Conservation (phyloP, 2,888 invertebrate genomes). For the Cerastis rubricosa region DNA sequence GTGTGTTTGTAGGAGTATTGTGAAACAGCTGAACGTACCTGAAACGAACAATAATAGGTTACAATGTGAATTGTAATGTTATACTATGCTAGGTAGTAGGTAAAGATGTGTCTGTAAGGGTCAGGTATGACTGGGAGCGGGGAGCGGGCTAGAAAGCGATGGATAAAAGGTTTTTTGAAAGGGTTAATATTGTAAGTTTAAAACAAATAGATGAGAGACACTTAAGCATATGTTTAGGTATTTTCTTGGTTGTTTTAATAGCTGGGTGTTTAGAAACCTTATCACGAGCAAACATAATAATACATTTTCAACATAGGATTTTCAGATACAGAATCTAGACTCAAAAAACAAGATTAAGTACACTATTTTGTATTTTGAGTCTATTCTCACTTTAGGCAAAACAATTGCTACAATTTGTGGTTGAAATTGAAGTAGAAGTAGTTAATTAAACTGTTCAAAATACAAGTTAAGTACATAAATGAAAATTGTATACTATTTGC, state of each 20-base stretch:
- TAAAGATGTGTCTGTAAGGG: not conserved
- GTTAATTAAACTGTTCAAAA: not conserved
- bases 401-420: not conserved
- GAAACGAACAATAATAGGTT: conserved; percentile 52
- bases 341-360: not conserved
- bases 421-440: not conserved
- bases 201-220: not conserved
- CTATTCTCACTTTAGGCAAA: not conserved
- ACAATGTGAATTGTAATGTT: conserved; percentile 23
- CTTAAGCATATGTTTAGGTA: not conserved
- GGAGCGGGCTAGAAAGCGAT: not conserved
- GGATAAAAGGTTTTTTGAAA: not conserved
- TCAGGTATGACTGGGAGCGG: conserved; percentile 20
- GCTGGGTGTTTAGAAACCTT: not conserved
- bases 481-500: not conserved
- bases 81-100: not conserved
- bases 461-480: not conserved
- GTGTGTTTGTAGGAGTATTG: conserved; percentile 32
- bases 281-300: not conserved
- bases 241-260: not conserved
- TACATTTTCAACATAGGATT: not conserved
- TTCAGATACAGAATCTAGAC: not conserved
- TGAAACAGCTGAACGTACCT: conserved; percentile 55
- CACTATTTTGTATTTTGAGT: not conserved
- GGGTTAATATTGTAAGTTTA: not conserved